phyloP scores from a whole-genome alignment of 2,888 invertebrate species.

The Orthosia gracilis region DNA sequence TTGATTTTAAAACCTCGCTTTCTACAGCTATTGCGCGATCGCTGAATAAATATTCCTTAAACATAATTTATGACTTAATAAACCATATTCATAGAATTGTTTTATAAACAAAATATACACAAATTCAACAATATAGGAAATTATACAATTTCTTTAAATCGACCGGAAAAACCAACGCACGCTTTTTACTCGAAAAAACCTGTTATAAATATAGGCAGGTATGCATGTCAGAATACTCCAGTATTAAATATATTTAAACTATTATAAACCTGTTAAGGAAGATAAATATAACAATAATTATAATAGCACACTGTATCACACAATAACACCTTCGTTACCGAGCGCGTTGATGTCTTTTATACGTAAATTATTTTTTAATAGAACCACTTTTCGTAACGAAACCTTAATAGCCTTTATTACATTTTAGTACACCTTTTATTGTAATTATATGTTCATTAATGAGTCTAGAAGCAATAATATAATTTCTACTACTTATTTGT shows the following conservation, averaged over 20 bases:
- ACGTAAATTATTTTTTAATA: slow-evolving; percentile 26
- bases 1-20: slow-evolving; percentile 66
- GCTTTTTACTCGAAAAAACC: not conserved
- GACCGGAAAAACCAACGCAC: not conserved
- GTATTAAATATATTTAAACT: too few species aligned
- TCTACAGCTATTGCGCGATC: slow-evolving; percentile 66
- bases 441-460: not conserved
- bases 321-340: not conserved
- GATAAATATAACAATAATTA: not conserved
- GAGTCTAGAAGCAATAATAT: not conserved
- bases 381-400: not conserved
- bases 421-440: not conserved
- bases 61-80: slow-evolving; percentile 31
- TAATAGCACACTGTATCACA: not conserved
- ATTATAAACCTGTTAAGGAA: not conserved
- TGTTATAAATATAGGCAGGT: not conserved
- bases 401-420: not conserved
- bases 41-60: slow-evolving; percentile 48
- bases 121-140: not conserved
- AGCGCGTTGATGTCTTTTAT: slow-evolving; percentile 82
- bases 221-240: not conserved
- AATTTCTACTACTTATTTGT: not conserved
- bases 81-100: slow-evolving; percentile 16
- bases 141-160: not conserved
- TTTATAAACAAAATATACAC: not conserved